phyloP scores from a whole-genome alignment of 2,113 vertebrate genomes.

The Protobothrops flavoviridis region DNA sequence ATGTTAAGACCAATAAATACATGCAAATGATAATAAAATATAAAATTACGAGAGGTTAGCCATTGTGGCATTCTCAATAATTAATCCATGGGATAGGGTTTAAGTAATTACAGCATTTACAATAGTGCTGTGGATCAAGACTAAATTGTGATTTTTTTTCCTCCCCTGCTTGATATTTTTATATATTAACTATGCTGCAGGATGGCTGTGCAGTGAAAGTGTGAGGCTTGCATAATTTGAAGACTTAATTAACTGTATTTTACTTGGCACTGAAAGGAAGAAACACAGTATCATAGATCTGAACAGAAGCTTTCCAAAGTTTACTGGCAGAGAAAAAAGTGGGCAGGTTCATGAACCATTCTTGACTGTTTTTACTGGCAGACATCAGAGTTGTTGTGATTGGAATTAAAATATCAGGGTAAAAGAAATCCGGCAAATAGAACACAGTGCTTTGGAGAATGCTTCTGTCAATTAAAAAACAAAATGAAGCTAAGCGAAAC shows the following conservation, averaged over 20 bases:
- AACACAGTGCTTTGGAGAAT: neutral
- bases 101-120: constrained; percentile 55
- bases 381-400: constrained; percentile 19
- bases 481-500: neutral
- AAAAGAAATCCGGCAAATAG: neutral
- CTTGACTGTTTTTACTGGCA: constrained; percentile 39
- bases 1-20: constrained; percentile 47
- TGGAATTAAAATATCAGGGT: constrained; percentile 34
- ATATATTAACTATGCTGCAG: constrained; percentile 28
- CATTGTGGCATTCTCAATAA: constrained; percentile 46
- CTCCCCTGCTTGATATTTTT: constrained; percentile 38
- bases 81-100: constrained; percentile 51
- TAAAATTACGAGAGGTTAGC: constrained; percentile 41
- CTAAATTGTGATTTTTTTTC: constrained; percentile 30
- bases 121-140: constrained; percentile 36
- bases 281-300: constrained; percentile 49
- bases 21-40: constrained; percentile 48
- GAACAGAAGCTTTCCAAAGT: constrained; percentile 41
- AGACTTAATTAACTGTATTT: constrained; percentile 62
- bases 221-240: constrained; percentile 46
- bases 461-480: neutral
- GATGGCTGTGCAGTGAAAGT: constrained; percentile 41
- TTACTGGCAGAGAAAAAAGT: constrained; percentile 37
- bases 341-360: constrained; percentile 9
- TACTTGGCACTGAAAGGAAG: constrained; percentile 40